Evolutionary conservation across 2,797 vertebrate genomes (phyloP), one percentile per base, ranked within the genome.

Genomic region (Delichon dasypus): DNA sequence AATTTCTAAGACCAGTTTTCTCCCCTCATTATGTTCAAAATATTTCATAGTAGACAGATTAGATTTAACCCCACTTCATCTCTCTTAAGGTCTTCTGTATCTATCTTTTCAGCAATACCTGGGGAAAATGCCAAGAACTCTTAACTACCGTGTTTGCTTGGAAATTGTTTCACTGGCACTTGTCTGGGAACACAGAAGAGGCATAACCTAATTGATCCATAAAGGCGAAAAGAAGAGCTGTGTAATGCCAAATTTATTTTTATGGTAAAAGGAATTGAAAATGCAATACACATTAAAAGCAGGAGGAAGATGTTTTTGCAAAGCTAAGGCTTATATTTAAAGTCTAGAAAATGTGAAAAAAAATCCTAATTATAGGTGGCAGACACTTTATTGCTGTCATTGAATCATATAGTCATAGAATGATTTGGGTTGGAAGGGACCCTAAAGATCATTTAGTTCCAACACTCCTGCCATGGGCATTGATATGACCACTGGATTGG

Each of bases 211-310:
- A 97, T 85, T 96, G 73, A 95, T 84, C 67, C 85, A 96, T 96
- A 97, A 97, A 96, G 89, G 88, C 94, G 88, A 96, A 97, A 96
- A 83, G 93, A 90, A 89, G 29, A 78, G 30, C 45, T 84, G 20
- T 82, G 96, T 76, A 95, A 97, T 87, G 47, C 27, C 66, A 93
- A 95, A 88, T 77, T 64, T 71, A 83, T 89, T 73, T 97, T 96
- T 96, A 88, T 76, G 34, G 70, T 65, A 57, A 88, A 95, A 90
- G 42, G 29, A 88, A 90, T 51, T 85, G 38, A 25, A 94, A 90
- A 83, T 85, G 26, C 19, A 71, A 79, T 90, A 16, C 48, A 68
- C 26, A 79, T 68, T 55, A 73, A 74, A 87, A 94, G 29, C 61
- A 95, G 10, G 42, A 80, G 72, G 5, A 90, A 70, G 64, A 74